Base-by-base conservation (phyloP, 2,113 vertebrate genomes). In the Coryphaenoides rupestris region DNA sequence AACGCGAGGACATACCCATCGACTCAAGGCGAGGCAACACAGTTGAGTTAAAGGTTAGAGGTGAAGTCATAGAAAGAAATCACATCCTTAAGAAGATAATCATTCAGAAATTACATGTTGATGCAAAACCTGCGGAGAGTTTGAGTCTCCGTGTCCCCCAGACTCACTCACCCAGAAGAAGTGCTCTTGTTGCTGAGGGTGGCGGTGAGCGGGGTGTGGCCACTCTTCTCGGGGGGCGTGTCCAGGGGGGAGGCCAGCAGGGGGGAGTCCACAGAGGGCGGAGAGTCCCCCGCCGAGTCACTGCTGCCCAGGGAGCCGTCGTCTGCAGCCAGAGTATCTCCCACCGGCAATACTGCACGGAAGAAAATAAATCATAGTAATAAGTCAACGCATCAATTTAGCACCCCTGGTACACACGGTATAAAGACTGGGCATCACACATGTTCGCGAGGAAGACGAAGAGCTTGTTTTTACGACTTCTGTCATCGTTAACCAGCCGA, bases 261-360 rank as follows among this genome's bases (percentile, higher is more conserved):
- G 65, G 81, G 58, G 0, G 90, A 90, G 1, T 89, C 86, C 0
- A 87, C 90, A 0, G 95, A 96, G n/a, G 96, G 95, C 1, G 94
- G 93, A 12, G 96, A 96, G n/a, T n/a, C n/a, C 16, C 95, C 96
- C 15, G 95, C 92, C 0, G 96, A 96, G 82, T 98, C 97, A 17
- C 90, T 91, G 79, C 94, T 97, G 74, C 94, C 91, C 66, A 89
- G 89, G 7, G 92, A 93, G 0, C 93, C 92, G 57, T 93, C 92
- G 55, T 98, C 96, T 64, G 84, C 87, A 0, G 82, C 82, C 52
- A 80, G 82, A 64, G 58, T 85, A 62, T 94, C 93, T 77, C 75
- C 92, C n/a, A 62, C 66, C 46, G 66, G 21, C 47, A 72, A 76
- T 40, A 70, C 54, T 72, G n/a, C 21, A 5, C 9, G 10, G 13